phyloP scores from a whole-genome alignment of 2,797 vertebrate species.

The Tiaroga cobitis region DNA sequence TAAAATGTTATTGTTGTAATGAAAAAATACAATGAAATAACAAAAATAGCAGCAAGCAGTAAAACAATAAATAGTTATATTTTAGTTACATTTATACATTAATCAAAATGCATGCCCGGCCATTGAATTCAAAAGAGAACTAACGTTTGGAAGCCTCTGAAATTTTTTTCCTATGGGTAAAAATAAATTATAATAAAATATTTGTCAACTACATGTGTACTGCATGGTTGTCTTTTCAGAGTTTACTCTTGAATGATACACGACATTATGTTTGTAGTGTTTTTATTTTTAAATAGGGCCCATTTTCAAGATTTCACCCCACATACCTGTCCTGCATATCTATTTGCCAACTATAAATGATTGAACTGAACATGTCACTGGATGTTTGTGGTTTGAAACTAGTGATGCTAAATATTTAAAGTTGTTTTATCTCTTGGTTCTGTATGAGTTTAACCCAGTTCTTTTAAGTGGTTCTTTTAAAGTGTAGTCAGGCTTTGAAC shows the following conservation, averaged over 20 bases:
- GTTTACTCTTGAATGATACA: too few relatives aligned
- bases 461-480: background rate
- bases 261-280: background rate
- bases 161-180: too few relatives aligned
- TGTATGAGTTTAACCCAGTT: background rate
- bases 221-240: background rate
- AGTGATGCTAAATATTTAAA: background rate
- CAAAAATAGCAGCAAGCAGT: too few relatives aligned
- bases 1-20: too few relatives aligned
- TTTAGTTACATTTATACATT: too few relatives aligned
- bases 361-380: background rate
- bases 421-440: background rate
- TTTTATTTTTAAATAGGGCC: background rate
- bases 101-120: too few relatives aligned
- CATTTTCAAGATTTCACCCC: background rate
- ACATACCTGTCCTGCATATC: background rate
- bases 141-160: too few relatives aligned
- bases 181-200: background rate
- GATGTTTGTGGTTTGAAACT: background rate
- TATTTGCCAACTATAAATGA: background rate
- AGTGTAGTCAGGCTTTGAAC: background rate
- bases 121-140: too few relatives aligned
- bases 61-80: too few relatives aligned
- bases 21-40: too few relatives aligned
- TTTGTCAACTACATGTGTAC: background rate